phyloP scores from a whole-genome alignment of 2,113 vertebrate genomes.

The Plestiodon gilberti region DNA sequence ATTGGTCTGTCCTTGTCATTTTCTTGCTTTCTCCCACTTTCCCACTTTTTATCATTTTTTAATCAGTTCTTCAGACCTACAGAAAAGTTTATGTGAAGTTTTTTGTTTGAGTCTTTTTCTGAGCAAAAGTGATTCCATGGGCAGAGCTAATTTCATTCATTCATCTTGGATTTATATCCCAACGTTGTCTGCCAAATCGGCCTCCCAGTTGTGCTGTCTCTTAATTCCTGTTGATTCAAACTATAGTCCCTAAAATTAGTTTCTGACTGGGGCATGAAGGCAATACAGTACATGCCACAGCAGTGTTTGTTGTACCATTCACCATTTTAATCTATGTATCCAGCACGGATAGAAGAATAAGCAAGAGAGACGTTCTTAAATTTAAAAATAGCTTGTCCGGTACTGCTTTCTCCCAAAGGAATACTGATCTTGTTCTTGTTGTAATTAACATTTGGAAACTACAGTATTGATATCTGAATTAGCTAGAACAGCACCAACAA shows the following conservation, averaged over 20 bases:
- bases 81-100: neutral
- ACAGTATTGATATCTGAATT: conserved; percentile 47
- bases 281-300: neutral
- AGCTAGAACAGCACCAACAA: conserved; percentile 4
- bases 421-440: conserved; percentile 14
- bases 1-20: neutral
- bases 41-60: too few relatives aligned
- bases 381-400: conserved; percentile 21
- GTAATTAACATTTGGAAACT: conserved; percentile 40
- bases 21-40: neutral
- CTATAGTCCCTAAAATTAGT: neutral
- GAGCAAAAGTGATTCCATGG: too few relatives aligned
- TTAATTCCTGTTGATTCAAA: neutral
- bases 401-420: conserved; percentile 1
- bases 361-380: neutral
- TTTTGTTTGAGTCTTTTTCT: neutral
- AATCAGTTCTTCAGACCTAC: neutral
- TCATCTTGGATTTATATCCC: too few relatives aligned
- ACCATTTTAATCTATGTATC: neutral
- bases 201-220: neutral
- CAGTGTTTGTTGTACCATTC: neutral
- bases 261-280: neutral
- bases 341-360: neutral
- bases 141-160: neutral
- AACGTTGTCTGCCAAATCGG: too few relatives aligned